These are phyloP conservation scores for Arvicanthis niloticus DNA, from an alignment of 2,113 vertebrate species.

Conservation along the genomic window DNA sequence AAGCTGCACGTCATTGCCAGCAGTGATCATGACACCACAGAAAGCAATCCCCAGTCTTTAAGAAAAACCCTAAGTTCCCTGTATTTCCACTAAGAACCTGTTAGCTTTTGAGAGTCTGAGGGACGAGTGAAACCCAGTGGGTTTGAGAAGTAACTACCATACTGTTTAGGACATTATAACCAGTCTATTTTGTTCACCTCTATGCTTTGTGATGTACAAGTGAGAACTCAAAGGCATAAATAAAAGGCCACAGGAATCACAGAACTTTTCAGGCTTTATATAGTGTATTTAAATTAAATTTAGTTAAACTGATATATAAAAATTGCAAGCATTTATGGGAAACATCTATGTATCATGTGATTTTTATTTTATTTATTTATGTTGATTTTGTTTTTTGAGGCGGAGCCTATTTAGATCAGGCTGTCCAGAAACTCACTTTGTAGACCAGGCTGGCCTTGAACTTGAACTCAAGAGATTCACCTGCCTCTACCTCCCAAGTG, in stretches of 20 bases:
- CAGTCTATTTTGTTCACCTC: background rate
- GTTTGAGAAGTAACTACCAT: background rate
- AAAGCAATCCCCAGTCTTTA: background rate
- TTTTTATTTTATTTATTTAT: background rate
- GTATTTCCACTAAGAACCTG: background rate
- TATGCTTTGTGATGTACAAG: background rate
- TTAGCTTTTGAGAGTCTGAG: conserved; percentile 4
- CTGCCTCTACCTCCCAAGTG: background rate
- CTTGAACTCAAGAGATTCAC: background rate
- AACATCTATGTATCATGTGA: background rate
- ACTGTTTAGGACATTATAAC: background rate
- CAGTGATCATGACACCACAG: background rate
- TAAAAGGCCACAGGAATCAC: background rate
- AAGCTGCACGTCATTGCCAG: too few species aligned
- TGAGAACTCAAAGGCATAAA: background rate
- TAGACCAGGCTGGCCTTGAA: background rate
- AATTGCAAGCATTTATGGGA: background rate
- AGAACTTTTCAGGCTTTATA: background rate
- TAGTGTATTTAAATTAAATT: background rate
- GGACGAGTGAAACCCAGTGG: background rate
- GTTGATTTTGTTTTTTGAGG: background rate
- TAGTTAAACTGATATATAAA: background rate
- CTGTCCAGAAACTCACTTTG: background rate
- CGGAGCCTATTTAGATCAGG: background rate
- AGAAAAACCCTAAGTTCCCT: background rate